Base-by-base conservation (phyloP, 2,888 invertebrate species). In the Andrena flavipes region DNA sequence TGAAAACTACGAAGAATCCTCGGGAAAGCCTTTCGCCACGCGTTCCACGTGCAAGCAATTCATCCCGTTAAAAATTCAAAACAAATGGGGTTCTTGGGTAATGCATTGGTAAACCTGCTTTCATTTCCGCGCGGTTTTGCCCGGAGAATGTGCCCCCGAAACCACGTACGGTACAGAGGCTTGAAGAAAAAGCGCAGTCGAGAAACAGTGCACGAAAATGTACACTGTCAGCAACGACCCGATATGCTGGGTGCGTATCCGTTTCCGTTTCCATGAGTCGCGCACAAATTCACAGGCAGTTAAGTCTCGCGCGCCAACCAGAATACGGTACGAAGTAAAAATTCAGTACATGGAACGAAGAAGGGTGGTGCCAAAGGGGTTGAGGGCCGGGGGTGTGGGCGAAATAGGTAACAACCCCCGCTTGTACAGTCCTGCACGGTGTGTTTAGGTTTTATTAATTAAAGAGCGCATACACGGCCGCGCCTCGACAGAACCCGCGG, bases 361-460 rank as follows among this genome's bases (percentile, higher is more conserved):
- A 16, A 48, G 10, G 26, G 26, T 10, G n/a, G 54, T 16, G 42
- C 29, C 6, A 6, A 65, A 33, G 33, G 8, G 1, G 10, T 42
- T 3, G 42, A 13, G 42, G 42, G 42, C 6, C 16, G 23, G 7
- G 16, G 29, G 54, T 10, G 74, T 33, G 59, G 20, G 54, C n/a
- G 35, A 1, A 42, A 42, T 42, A 42, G 42, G 42, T 13, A 42
- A 42, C 42, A 42, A 42, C 42, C 42, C 42, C 1, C 42, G 42
- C 16, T 42, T 42, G 42, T 16, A 42, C 42, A 42, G 16, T 16
- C 42, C 1, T 16, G 60, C 48, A 63, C 54, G 51, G 67, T 54
- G 20, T 48, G 68, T 64, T 70, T 56, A 51, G 65, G 79, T 76
- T 73, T 35, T 71, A 76, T 76, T 82, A 82, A 82, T 82, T 84